A percentile compares a stretch with the other conserved stretches of the same genome.
Conservation (phyloP, 2,113 vertebrate genomes). For the mouse (Mus musculus) region GRCm39 chr16:60572001-60572500, state of each 20-base stretch:
- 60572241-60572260: background rate
- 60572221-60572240: background rate
- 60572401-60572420: background rate
- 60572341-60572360: background rate
- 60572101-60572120: background rate
- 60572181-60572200: background rate
- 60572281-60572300: background rate
- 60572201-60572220: background rate
- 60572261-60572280: background rate
- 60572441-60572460: background rate
- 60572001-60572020: background rate
- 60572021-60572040: background rate
- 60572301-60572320: background rate
- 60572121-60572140: background rate
- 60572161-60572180: background rate
- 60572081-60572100: background rate
- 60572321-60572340: background rate
- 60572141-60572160: background rate
- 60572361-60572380: background rate
- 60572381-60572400: background rate
- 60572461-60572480: slow-evolving; percentile 73
- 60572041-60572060: background rate
- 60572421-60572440: background rate
- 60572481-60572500: slow-evolving; percentile 64
- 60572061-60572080: background rate